A percentile compares a stretch with the other conserved stretches of the same genome.
These are phyloP conservation scores for Ophioninae sp. DNA, from an alignment of 2,888 invertebrate genomes.

Conservation along the genomic window DNA sequence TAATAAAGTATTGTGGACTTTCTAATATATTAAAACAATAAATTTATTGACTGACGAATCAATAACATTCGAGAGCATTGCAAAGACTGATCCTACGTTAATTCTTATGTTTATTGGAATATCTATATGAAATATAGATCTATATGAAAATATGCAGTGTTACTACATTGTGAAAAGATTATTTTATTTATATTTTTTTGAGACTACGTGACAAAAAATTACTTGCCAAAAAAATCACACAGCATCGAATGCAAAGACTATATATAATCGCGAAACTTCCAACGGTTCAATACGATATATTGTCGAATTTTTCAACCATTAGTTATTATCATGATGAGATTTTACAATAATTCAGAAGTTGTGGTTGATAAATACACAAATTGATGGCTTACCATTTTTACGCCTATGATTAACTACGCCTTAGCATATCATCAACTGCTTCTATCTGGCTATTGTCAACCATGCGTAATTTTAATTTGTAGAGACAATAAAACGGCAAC, in stretches of 20 bases:
- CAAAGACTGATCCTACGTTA: slow-evolving; percentile 12
- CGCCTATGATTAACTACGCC: slow-evolving; percentile 1
- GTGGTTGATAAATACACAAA: too few relatives aligned
- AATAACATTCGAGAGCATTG: slow-evolving; percentile 4
- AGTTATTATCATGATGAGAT: slow-evolving; percentile 8
- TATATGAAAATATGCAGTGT: slow-evolving; percentile 8
- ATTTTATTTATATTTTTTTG: slow-evolving; percentile 16
- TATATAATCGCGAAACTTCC: slow-evolving; percentile 6
- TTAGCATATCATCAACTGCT: slow-evolving; percentile 4
- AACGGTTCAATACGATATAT: background rate
- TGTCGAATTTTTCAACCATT: slow-evolving; percentile 7
- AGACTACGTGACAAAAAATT: background rate
- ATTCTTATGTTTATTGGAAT: slow-evolving; percentile 17
- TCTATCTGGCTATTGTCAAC: slow-evolving; percentile 9
- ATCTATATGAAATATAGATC: slow-evolving; percentile 46
- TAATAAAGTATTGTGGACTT: slow-evolving; percentile 7
- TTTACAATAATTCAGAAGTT: background rate
- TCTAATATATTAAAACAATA: slow-evolving; percentile 20
- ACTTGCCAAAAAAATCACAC: background rate
- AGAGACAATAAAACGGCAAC: slow-evolving; percentile 2
- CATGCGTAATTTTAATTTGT: background rate
- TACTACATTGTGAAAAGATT: slow-evolving; percentile 7
- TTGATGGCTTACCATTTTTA: background rate
- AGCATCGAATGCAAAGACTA: slow-evolving; percentile 1
- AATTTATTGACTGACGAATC: slow-evolving; percentile 20